Conservation (phyloP, 2,888 invertebrate genomes). For the Lamproptera curius region DNA sequence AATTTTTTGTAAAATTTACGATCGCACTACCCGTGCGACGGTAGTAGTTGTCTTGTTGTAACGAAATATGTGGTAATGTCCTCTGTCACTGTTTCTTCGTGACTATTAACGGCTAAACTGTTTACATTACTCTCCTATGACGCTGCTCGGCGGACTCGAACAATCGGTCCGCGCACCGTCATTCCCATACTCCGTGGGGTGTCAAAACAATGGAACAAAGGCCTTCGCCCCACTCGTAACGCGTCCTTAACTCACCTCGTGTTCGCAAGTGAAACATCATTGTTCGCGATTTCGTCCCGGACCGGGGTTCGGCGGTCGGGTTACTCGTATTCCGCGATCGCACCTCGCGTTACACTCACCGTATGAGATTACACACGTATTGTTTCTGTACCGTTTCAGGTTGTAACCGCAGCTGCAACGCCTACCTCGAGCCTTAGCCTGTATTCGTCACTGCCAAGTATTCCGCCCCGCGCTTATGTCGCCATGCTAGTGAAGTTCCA, state of each 20-base stretch:
- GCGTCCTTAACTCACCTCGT: constrained; percentile 34
- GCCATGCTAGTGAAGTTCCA: constrained; percentile 65
- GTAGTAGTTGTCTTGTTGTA: no score
- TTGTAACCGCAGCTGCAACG: constrained; percentile 39
- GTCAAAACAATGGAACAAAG: constrained; percentile 63
- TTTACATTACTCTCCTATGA: constrained; percentile 20
- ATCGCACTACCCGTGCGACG: no score
- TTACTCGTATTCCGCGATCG: constrained; percentile 29
- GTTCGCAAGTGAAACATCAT: constrained; percentile 53
- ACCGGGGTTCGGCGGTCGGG: constrained; percentile 33
- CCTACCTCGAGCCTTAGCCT: constrained; percentile 52
- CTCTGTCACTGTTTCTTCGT: no score
- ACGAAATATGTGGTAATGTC: no score
- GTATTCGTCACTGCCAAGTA: constrained; percentile 69
- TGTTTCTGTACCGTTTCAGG: constrained; percentile 49
- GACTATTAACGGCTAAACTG: constrained; percentile 1
- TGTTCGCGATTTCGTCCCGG: constrained; percentile 45
- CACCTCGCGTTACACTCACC: constrained; percentile 21
- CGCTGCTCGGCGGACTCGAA: constrained; percentile 26
- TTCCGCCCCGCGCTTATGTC: constrained; percentile 69
- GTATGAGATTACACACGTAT: constrained; percentile 31
- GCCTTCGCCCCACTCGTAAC: constrained; percentile 38
- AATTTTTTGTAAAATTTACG: no score
- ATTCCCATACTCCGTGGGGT: constrained; percentile 41
- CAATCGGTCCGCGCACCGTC: constrained; percentile 32